phyloP scores from a whole-genome alignment of 2,113 vertebrate species.

The Limnothrissa miodon region DNA sequence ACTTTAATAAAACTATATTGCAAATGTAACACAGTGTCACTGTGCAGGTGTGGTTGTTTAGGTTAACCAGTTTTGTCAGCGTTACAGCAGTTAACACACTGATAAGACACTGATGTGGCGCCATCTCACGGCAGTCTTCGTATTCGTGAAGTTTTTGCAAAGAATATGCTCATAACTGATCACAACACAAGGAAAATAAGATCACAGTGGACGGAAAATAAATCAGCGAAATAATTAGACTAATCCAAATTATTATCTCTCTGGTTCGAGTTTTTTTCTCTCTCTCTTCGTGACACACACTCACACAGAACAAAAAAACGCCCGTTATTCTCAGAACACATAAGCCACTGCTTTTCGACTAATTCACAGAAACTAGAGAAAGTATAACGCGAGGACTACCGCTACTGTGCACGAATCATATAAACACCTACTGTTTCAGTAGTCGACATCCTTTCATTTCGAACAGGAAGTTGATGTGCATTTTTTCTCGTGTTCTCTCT shows the following conservation, averaged over 20 bases:
- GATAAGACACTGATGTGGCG: background rate
- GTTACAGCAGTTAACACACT: background rate
- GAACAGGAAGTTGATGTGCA: conserved; percentile 38
- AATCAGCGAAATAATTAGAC: background rate
- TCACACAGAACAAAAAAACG: background rate
- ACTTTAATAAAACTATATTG: background rate
- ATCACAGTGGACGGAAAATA: background rate
- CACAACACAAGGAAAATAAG: background rate
- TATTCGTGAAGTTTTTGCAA: background rate
- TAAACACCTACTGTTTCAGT: background rate
- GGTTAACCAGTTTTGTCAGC: background rate
- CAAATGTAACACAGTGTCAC: background rate
- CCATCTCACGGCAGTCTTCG: background rate
- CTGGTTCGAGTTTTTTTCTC: background rate
- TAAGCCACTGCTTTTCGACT: background rate
- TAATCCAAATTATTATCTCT: background rate
- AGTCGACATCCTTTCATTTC: conserved; percentile 29
- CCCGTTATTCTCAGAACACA: background rate
- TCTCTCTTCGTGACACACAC: background rate
- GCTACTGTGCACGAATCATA: background rate
- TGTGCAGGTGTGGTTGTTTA: background rate
- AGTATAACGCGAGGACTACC: background rate
- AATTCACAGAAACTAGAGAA: background rate
- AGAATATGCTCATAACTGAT: background rate
- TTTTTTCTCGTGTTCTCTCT: conserved; percentile 23